Evolutionary conservation across 2,888 invertebrate species (phyloP), one percentile per base, ranked within the genome.

Genomic region (Ormyrus nitidulus): DNA sequence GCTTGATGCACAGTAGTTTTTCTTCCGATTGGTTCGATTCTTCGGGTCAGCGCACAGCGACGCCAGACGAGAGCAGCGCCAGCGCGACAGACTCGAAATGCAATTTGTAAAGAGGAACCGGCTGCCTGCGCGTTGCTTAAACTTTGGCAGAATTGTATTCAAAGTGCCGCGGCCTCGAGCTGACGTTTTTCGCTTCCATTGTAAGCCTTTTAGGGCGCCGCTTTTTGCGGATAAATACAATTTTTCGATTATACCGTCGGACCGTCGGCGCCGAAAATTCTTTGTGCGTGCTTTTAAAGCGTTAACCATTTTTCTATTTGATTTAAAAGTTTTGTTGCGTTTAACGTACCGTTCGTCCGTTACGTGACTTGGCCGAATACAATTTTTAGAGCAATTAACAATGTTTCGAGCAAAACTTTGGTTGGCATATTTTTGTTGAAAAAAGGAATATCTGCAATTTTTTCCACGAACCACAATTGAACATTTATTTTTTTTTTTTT

Each of bases 11-110:
- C 10, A 19, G 19, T 19, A n/a, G 70, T 68, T 79, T 75, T 71
- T 71, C 65, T 66, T 75, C 8, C 66, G 59, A 70, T 65, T 54
- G 79, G 59, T 79, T 75, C 74, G 59, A 70, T 74, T 61, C 75
- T 71, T 48, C 66, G 48, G 71, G 75, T 79, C 71, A 75, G 75
- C 58, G 66, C 46, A 61, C 72, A 34, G 34, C 34, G 34, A 10
- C 54, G 19, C 34, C 19, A 34, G 48, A 49, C 54, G 56, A 7
- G 34, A 6, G n/a, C 62, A 8, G 49, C 13, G 53, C 0, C 11
- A 8, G 53, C 44, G 68, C 51, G 62, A 51, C 44, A 65, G 61
- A 66, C 53, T 66, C 64, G 48, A 72, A 78, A 72, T 72, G 54
- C 54, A 72, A 78, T 78, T 72, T 72, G 61, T 58, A 72, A 34